Conservation (phyloP, 2,113 vertebrate species). For the Gallinago paraguaiae region DNA sequence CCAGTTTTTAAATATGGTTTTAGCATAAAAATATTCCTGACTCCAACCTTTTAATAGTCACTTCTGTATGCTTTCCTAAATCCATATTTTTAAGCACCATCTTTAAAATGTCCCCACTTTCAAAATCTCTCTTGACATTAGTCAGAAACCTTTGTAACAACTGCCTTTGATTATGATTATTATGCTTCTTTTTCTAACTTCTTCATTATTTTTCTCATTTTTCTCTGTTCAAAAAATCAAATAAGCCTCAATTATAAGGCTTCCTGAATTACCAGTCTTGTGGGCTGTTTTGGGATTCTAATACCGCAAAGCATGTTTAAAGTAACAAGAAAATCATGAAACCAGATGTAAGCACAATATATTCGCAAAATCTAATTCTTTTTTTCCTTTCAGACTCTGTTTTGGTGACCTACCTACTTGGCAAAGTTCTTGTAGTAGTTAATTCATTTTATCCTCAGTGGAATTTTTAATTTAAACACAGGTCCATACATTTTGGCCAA, state of each 20-base stretch:
- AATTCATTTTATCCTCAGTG: background rate
- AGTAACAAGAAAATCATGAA: constrained; percentile 19
- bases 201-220: background rate
- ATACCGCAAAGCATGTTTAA: background rate
- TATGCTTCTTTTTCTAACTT: background rate
- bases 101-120: background rate
- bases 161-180: background rate
- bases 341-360: constrained; percentile 39
- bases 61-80: background rate
- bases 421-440: constrained; percentile 19
- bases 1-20: background rate
- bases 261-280: constrained; percentile 27
- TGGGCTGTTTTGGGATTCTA: background rate
- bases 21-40: background rate
- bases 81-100: background rate
- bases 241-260: background rate
- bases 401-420: constrained; percentile 22
- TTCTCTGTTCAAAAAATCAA: background rate
- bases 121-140: background rate
- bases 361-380: background rate
- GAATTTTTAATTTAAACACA: background rate
- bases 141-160: background rate
- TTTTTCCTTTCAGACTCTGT: background rate
- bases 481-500: constrained; percentile 6
- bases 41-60: background rate